Base-by-base conservation (phyloP, 2,888 invertebrate genomes). In the Blera fallax region DNA sequence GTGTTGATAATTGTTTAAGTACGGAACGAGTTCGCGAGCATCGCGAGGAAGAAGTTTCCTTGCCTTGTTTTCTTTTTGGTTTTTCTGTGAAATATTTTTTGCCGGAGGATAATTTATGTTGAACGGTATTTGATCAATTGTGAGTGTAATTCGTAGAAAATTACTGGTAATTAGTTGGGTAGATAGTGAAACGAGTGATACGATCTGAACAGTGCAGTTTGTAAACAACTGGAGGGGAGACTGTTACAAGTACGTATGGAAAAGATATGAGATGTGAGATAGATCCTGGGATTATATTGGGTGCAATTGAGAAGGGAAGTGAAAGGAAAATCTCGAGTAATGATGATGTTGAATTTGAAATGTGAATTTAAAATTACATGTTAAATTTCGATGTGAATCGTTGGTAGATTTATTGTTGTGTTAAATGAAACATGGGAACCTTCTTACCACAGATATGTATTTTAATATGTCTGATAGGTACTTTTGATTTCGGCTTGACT, bases 71-170 rank as follows among this genome's bases (percentile, higher is more conserved):
- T 14, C 27, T 56, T 27, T 50, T 58, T 62, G n/a, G 21, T 52
- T 52, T 69, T 73, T 52, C 21, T 40, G 43, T 65, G 64, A 32
- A 80, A 50, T 58, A 34, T 16, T 40, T 74, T 54, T 65, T n/a
- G 62, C 84, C 43, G 14, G 69, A 52, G 74, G 80, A 74, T 84
- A 74, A 74, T 65, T 72, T 79, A 40, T 79, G 62, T 80, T 74
- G 84, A 76, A 76, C 84, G 80, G 80, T 84, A 74, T 84, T 84
- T 80, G 70, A 76, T 80, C 84, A 84, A 80, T 84, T 73, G 80
- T 84, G 83, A 69, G 62, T 70, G 32, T 80, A 76, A 74, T 84
- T 84, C 52, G 84, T 43, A 40, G 52, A 76, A 70, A 79, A 83
- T 83, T 83, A 45, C 64, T 69, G 18, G 74, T 74, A 70, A 84